These are phyloP conservation scores for Botia kubotai DNA, from an alignment of 2,797 vertebrate species.

Conservation along the genomic window DNA sequence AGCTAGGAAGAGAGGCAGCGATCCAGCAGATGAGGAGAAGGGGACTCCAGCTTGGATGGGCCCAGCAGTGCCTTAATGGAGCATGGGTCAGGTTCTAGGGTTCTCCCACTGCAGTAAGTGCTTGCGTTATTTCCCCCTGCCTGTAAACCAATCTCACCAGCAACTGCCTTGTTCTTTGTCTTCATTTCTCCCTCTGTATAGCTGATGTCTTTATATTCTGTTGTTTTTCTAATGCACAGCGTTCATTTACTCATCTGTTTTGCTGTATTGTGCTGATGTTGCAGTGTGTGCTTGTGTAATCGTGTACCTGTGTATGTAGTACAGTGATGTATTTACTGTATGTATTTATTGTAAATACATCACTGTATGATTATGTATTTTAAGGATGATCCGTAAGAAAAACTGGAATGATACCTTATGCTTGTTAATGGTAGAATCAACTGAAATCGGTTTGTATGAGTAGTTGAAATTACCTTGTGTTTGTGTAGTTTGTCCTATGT, in stretches of 20 bases:
- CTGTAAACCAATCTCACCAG: constrained; percentile 17
- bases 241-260: constrained; percentile 16
- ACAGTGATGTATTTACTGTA: constrained; percentile 17
- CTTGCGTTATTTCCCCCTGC: constrained; percentile 46
- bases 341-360: too few species aligned
- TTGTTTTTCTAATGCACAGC: constrained; percentile 24
- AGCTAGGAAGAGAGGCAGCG: constrained; percentile 40
- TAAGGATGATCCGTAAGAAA: not conserved
- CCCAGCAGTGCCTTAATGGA: constrained; percentile 87
- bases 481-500: not conserved
- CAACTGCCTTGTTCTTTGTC: constrained; percentile 37
- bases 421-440: not conserved
- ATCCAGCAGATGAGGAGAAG: constrained; percentile 63
- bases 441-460: not conserved
- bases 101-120: constrained; percentile 95
- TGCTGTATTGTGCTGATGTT: constrained; percentile 37
- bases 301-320: constrained; percentile 12
- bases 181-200: constrained; percentile 32
- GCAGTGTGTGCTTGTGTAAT: constrained; percentile 34
- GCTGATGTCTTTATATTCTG: not conserved
- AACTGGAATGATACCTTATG: not conserved
- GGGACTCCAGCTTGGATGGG: constrained; percentile 81
- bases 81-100: constrained; percentile 95
- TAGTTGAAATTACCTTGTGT: not conserved
- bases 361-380: too few species aligned